Evolutionary conservation across 2,797 vertebrate genomes (phyloP).

Genomic region (Atherinosoma microstoma): DNA sequence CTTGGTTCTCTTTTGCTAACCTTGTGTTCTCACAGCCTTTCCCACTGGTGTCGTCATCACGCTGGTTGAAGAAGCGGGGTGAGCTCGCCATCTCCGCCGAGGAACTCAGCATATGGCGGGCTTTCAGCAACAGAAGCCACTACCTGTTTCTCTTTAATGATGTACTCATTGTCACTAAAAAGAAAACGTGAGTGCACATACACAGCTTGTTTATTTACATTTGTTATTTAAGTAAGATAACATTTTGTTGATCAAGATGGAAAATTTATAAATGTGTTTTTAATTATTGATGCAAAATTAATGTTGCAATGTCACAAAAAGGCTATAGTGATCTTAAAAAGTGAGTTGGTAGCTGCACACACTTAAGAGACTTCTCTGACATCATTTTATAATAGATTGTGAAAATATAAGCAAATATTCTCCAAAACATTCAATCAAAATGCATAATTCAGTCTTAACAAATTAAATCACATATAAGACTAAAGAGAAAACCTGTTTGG

Average conservation of each 20-base stretch:
- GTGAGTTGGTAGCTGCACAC: neutral
- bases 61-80: slow-evolving; percentile 93
- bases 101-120: slow-evolving; percentile 89
- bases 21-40: slow-evolving; percentile 83
- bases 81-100: slow-evolving; percentile 86
- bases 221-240: neutral
- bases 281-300: neutral
- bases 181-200: slow-evolving; percentile 87
- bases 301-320: neutral
- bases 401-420: slow-evolving; percentile 3
- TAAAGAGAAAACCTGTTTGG: neutral
- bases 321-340: neutral
- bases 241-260: neutral
- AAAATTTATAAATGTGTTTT: neutral
- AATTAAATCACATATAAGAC: neutral
- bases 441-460: no score
- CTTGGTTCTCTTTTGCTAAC: neutral
- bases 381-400: neutral
- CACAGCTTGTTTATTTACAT: neutral
- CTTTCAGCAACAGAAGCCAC: slow-evolving; percentile 86
- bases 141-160: slow-evolving; percentile 95
- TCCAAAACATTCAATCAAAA: no score
- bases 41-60: slow-evolving; percentile 90
- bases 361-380: neutral
- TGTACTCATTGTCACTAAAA: slow-evolving; percentile 93